A percentile compares a stretch with the other conserved stretches of the same genome.
phyloP scores from a whole-genome alignment of 2,113 vertebrate species.

The Tinamus guttatus region DNA sequence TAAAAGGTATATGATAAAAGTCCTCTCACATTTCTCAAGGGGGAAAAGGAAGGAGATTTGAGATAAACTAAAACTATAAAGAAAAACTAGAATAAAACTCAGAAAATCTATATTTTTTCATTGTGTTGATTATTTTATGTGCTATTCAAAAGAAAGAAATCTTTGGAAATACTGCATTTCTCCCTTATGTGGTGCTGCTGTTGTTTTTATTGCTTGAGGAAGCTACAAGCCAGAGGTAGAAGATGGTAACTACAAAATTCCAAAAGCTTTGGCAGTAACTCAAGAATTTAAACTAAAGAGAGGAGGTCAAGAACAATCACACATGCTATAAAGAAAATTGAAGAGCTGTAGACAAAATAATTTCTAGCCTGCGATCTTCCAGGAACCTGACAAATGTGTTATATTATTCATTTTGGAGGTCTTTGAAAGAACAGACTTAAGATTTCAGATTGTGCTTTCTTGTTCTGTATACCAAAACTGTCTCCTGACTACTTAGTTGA shows the following conservation, averaged over 20 bases:
- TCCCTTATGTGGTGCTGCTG: constrained; percentile 10
- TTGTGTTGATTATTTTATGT: not conserved
- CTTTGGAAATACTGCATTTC: not conserved
- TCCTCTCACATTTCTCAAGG: not conserved
- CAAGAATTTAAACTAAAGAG: constrained; percentile 11
- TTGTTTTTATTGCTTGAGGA: not conserved
- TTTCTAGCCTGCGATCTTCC: not conserved
- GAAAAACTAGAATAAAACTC: not conserved
- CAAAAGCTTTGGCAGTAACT: not conserved
- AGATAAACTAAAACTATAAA: not conserved
- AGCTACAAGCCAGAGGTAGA: not conserved
- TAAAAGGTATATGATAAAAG: not conserved
- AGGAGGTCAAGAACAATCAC: not conserved
- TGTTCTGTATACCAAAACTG: not conserved
- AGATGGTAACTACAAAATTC: not conserved
- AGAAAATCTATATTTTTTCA: not conserved
- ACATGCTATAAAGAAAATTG: not conserved
- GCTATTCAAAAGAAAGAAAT: not conserved
- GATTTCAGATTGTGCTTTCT: not conserved
- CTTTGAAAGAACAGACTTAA: not conserved
- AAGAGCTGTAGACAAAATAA: not conserved
- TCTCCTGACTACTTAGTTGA: not conserved
- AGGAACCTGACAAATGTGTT: not conserved
- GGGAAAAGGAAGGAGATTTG: not conserved
- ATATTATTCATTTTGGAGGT: not conserved